phyloP scores from a whole-genome alignment of 2,888 invertebrate species.

The Limnephilus auricula region DNA sequence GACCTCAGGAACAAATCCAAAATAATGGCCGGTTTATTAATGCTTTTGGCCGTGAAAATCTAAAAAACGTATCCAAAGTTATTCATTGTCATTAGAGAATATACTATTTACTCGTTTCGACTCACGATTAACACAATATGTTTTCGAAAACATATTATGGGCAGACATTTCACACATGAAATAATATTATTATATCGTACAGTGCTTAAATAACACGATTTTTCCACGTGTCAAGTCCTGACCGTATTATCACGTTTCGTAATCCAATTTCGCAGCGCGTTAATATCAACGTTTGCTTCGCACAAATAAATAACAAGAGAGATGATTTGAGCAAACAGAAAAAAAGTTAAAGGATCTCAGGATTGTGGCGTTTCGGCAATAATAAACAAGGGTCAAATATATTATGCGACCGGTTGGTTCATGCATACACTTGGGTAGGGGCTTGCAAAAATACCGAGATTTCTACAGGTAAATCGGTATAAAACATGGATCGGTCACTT shows the following conservation, averaged over 20 bases:
- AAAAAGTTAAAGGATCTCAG: neutral
- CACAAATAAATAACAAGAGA: neutral
- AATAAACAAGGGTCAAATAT: neutral
- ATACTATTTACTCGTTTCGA: too few species aligned
- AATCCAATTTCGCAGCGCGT: neutral
- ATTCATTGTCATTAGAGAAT: too few species aligned
- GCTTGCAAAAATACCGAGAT: neutral
- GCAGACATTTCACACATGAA: neutral
- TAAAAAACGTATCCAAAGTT: too few species aligned
- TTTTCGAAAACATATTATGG: neutral
- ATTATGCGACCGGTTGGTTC: neutral
- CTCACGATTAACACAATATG: neutral
- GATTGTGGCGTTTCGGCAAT: neutral
- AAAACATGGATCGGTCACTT: neutral
- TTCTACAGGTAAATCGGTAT: neutral
- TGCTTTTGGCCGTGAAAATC: too few species aligned
- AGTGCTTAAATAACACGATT: neutral
- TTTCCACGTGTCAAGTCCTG: neutral
- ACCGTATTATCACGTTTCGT: neutral
- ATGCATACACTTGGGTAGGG: neutral
- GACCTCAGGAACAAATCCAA: too few species aligned
- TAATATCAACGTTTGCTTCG: neutral
- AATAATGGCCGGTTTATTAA: too few species aligned
- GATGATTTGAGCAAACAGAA: neutral
- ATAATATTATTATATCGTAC: neutral